A percentile compares a stretch with the other conserved stretches of the same genome.
Evolutionary conservation across 1,140 invertebrate species (phyloP).

Genomic region (Drosophila nikananu): DNA sequence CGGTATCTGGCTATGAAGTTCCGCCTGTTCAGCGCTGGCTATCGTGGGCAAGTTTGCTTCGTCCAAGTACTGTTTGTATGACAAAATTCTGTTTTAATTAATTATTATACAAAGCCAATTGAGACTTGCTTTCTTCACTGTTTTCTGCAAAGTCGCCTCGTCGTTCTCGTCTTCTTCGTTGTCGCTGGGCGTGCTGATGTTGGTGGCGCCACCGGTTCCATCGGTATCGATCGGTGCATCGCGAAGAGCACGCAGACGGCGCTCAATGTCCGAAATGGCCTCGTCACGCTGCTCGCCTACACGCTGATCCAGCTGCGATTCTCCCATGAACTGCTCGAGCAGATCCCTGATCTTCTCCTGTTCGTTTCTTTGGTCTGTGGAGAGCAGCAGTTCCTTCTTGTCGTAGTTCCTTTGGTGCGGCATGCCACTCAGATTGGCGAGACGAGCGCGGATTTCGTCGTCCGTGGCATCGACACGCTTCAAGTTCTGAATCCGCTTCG

Average conservation of each 20-base stretch:
- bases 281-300: constrained; percentile 85
- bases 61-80: constrained; percentile 60
- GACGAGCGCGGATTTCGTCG: constrained; percentile 86
- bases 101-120: not conserved
- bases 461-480: constrained; percentile 84
- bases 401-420: constrained; percentile 77
- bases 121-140: constrained; percentile 68
- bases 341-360: constrained; percentile 88
- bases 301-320: constrained; percentile 86
- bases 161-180: constrained; percentile 85
- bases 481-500: constrained; percentile 87
- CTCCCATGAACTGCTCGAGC: constrained; percentile 87
- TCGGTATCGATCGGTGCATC: constrained; percentile 65
- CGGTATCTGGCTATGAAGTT: constrained; percentile 35
- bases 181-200: constrained; percentile 79
- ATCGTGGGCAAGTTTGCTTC: constrained; percentile 65
- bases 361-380: constrained; percentile 86
- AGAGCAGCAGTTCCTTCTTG: constrained; percentile 72
- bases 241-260: constrained; percentile 83
- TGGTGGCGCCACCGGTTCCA: constrained; percentile 2
- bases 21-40: constrained; percentile 64
- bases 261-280: constrained; percentile 86
- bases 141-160: constrained; percentile 84
- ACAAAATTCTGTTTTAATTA: too few relatives aligned
- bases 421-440: constrained; percentile 87